These are phyloP conservation scores for Gymnopithys bicolor DNA, from an alignment of 2,797 vertebrate species.

Conservation along the genomic window DNA sequence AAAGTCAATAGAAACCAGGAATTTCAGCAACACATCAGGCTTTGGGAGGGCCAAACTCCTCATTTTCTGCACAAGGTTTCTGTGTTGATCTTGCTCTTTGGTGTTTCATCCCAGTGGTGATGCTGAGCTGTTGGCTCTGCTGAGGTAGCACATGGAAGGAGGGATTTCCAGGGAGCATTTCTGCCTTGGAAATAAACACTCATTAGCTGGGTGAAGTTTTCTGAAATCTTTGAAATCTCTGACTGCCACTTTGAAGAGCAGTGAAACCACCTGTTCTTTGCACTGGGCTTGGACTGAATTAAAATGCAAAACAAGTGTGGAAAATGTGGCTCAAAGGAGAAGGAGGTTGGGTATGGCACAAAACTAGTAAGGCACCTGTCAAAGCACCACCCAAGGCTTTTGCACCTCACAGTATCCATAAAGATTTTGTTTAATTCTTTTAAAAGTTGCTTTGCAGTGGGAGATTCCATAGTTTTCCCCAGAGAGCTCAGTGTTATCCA, in stretches of 20 bases:
- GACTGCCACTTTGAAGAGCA: slow-evolving; percentile 30
- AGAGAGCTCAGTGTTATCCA: background rate
- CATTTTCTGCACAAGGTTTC: too few species aligned
- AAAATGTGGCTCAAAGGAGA: background rate
- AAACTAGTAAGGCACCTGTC: background rate
- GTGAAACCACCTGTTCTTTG: slow-evolving; percentile 15
- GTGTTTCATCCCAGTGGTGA: too few species aligned
- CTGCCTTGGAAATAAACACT: background rate
- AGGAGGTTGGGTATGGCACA: background rate
- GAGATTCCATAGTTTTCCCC: background rate
- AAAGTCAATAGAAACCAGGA: background rate
- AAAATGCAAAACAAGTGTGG: slow-evolving; percentile 56
- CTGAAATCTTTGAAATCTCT: background rate
- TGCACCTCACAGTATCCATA: background rate
- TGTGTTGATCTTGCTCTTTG: too few species aligned
- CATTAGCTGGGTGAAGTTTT: background rate
- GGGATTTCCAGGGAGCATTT: background rate
- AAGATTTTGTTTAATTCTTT: background rate
- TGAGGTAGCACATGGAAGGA: background rate
- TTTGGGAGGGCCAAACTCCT: too few species aligned
- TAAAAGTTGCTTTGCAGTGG: background rate
- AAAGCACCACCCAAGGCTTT: background rate
- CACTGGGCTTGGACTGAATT: slow-evolving; percentile 52
- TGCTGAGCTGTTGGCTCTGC: background rate
- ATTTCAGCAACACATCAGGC: background rate